phyloP scores from a whole-genome alignment of 2,888 invertebrate genomes.

The Pollenia griseotomentosa region DNA sequence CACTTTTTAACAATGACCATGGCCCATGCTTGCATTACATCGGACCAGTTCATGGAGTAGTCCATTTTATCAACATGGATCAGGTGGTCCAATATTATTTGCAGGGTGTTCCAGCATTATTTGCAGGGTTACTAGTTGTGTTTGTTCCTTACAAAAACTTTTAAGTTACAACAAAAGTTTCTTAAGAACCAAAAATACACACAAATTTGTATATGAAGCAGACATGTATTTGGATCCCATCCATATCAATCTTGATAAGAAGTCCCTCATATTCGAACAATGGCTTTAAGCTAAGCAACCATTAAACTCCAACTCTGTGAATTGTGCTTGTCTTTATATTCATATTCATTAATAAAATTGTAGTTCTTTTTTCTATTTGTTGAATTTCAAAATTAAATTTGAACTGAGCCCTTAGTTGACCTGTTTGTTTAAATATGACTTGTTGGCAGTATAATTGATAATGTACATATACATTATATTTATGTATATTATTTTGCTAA shows the following conservation, averaged over 20 bases:
- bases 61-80: no score
- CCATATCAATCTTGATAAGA: conserved; percentile 4
- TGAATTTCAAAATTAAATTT: background rate
- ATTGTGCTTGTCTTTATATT: background rate
- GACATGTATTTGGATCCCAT: background rate
- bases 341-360: conserved; percentile 17
- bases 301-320: background rate
- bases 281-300: background rate
- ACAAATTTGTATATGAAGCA: background rate
- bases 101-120: no score
- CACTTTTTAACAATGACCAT: no score
- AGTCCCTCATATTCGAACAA: conserved; percentile 29
- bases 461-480: no score
- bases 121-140: no score
- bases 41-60: no score
- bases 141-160: background rate
- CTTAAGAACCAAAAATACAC: background rate
- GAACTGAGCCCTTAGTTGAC: conserved; percentile 42
- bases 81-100: no score
- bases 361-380: background rate
- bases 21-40: no score
- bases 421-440: conserved; percentile 37
- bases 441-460: background rate
- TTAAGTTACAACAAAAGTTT: background rate
- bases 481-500: no score